Percentiles rank a stretch among this genome's conserved stretches.
Conservation (phyloP, 2,113 vertebrate species). For the Larimichthys crocea region DNA sequence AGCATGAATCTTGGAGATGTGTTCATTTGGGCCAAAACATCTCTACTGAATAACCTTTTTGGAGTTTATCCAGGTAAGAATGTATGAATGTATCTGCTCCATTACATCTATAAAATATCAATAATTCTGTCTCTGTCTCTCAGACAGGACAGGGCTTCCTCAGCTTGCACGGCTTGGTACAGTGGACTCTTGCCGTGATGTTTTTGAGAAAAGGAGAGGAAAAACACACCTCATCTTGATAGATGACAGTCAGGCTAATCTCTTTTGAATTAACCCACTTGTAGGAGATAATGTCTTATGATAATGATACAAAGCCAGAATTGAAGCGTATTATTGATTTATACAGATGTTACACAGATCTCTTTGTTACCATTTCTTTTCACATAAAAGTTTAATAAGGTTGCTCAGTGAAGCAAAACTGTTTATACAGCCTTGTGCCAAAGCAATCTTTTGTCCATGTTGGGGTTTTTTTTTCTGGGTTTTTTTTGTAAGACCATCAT, state of each 20-base stretch:
- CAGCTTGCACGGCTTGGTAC: neutral
- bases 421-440: neutral
- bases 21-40: slow-evolving; percentile 89
- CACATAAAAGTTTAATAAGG: neutral
- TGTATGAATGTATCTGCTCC: fast-evolving
- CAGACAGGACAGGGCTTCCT: neutral
- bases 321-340: neutral
- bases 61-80: slow-evolving; percentile 88
- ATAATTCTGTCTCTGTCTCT: neutral
- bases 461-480: neutral
- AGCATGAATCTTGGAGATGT: slow-evolving; percentile 85
- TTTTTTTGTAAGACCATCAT: neutral
- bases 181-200: neutral
- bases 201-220: neutral
- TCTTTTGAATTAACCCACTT: neutral
- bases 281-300: neutral
- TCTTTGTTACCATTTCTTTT: neutral
- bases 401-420: neutral
- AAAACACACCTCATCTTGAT: neutral
- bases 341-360: neutral
- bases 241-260: neutral
- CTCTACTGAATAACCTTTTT: slow-evolving; percentile 88
- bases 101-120: no score
- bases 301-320: neutral
- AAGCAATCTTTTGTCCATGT: neutral